These are phyloP conservation scores for Agonopterix heracliana DNA, from an alignment of 2,888 invertebrate species.

Conservation along the genomic window DNA sequence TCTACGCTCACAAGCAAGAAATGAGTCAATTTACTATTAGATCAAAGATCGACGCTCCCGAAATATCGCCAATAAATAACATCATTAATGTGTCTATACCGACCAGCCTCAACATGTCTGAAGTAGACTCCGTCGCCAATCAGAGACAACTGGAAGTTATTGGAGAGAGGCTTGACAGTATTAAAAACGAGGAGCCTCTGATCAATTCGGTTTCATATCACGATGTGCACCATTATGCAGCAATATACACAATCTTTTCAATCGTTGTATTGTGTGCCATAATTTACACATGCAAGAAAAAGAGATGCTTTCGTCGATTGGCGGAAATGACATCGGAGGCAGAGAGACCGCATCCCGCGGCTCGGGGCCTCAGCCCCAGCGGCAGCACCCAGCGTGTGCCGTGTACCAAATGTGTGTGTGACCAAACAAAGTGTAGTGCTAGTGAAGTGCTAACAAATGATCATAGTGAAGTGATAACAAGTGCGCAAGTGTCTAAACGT, in stretches of 20 bases:
- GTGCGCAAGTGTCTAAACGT: background rate
- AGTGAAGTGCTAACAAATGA: too few relatives aligned
- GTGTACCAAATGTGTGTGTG: background rate
- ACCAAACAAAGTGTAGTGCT: background rate
- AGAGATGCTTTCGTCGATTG: background rate
- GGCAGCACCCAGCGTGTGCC: background rate
- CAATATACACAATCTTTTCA: background rate
- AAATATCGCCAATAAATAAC: too few relatives aligned
- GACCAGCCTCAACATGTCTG: too few relatives aligned
- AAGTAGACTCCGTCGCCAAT: too few relatives aligned
- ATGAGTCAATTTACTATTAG: too few relatives aligned
- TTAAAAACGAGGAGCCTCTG: background rate
- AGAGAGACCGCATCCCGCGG: background rate
- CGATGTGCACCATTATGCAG: conserved; percentile 1
- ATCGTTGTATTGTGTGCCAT: background rate
- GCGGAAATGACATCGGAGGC: background rate
- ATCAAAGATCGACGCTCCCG: too few relatives aligned
- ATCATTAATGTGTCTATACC: too few relatives aligned
- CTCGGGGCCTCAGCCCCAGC: background rate
- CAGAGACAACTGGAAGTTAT: background rate
- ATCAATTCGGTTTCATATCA: background rate
- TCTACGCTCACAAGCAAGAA: too few relatives aligned
- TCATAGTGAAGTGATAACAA: background rate
- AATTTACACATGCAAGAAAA: background rate
- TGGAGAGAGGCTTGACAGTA: background rate